Percentiles rank a stretch among this genome's conserved stretches.
Evolutionary conservation across 2,113 vertebrate species (phyloP).

Genomic region (Labeo rohita): DNA sequence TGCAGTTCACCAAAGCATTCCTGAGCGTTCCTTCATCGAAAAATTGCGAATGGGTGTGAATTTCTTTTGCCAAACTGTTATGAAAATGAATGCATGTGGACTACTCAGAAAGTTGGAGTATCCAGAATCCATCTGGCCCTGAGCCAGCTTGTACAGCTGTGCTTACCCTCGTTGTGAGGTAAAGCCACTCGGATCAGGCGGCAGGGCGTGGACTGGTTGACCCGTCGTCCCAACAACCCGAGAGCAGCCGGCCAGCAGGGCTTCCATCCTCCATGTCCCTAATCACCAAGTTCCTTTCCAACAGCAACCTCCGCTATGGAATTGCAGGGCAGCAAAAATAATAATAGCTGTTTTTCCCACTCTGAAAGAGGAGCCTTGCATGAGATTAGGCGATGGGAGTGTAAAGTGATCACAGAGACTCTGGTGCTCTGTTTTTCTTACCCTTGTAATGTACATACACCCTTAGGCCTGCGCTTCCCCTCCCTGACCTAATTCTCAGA

Average conservation of each 20-base stretch:
- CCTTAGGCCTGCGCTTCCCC: conserved; percentile 80
- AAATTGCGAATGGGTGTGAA: conserved; percentile 26
- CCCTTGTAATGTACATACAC: conserved; percentile 60
- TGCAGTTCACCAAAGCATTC: neutral
- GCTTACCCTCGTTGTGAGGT: conserved; percentile 56
- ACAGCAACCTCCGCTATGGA: conserved; percentile 50
- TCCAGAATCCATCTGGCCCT: conserved; percentile 35
- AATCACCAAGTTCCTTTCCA: conserved; percentile 49
- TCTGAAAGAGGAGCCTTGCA: conserved; percentile 50
- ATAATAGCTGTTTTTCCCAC: conserved; percentile 49
- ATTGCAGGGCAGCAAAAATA: conserved; percentile 50
- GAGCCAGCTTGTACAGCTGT: conserved; percentile 59
- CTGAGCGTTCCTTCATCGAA: neutral
- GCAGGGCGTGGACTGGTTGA: conserved; percentile 53
- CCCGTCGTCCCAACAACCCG: conserved; percentile 36
- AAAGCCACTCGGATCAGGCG: conserved; percentile 57
- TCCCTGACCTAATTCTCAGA: conserved; percentile 78
- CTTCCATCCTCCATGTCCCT: conserved; percentile 50
- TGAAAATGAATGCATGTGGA: conserved; percentile 32
- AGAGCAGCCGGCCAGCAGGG: conserved; percentile 48
- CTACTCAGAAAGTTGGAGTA: conserved; percentile 32
- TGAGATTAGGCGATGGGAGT: conserved; percentile 46
- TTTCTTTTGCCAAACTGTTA: neutral
- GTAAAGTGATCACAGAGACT: conserved; percentile 47
- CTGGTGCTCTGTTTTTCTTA: conserved; percentile 51